Percentiles rank a stretch among this genome's conserved stretches.
Evolutionary conservation across 1,140 invertebrate species (phyloP).

Genomic region (Marisa cornuarietis): DNA sequence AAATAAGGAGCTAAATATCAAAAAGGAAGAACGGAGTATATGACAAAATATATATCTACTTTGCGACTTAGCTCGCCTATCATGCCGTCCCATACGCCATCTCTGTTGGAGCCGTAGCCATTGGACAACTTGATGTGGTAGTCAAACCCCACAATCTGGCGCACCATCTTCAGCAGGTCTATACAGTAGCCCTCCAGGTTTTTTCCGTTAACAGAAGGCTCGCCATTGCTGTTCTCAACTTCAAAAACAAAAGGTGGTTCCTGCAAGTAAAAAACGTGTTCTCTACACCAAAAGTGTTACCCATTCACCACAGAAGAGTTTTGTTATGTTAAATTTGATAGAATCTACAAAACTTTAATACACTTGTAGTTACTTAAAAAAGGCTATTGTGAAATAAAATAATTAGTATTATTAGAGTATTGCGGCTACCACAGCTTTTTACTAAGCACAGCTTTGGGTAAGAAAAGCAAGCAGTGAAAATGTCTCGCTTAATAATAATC

Average conservation of each 20-base stretch:
- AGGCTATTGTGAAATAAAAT: no score
- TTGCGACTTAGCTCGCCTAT: slow-evolving; percentile 92
- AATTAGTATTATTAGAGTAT: no score
- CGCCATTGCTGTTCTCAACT: slow-evolving; percentile 39
- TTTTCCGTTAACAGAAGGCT: slow-evolving; percentile 58
- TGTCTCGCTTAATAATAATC: no score
- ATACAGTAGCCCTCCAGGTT: slow-evolving; percentile 74
- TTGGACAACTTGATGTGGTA: slow-evolving; percentile 89
- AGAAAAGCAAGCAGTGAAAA: no score
- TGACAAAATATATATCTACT: slow-evolving; percentile 69
- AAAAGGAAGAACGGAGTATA: not conserved
- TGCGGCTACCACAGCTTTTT: no score
- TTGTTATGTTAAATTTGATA: no score
- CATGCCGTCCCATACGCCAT: slow-evolving; percentile 95
- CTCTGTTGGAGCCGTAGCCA: slow-evolving; percentile 82
- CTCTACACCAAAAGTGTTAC: not conserved
- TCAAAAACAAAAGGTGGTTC: slow-evolving; percentile 48
- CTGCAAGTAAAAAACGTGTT: slow-evolving; percentile 24
- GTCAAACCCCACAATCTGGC: slow-evolving; percentile 73
- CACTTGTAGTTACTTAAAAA: no score
- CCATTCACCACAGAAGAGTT: not conserved
- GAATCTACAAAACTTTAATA: no score
- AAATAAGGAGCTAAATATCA: not conserved
- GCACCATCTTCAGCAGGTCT: slow-evolving; percentile 49
- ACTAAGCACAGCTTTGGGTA: no score